A percentile compares a stretch with the other conserved stretches of the same genome.
Conservation (phyloP, 2,797 vertebrate genomes). For the Chanos chanos region DNA sequence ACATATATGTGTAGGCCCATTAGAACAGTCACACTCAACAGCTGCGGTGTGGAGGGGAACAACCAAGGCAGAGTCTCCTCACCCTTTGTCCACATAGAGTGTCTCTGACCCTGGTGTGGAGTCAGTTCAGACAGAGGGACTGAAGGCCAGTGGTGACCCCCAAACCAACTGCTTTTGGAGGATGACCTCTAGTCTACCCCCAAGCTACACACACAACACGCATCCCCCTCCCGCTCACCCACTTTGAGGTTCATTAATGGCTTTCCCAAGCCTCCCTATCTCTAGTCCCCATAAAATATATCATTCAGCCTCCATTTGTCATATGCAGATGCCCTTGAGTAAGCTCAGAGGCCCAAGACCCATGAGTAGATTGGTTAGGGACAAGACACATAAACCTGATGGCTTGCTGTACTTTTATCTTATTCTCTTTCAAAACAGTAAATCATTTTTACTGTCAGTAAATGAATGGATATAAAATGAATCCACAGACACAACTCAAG, state of each 20-base stretch:
- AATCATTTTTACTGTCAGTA: neutral
- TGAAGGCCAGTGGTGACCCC: constrained; percentile 28
- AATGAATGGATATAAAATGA: no score
- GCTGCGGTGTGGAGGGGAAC: constrained; percentile 62
- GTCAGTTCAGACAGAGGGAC: constrained; percentile 35
- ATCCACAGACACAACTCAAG: neutral
- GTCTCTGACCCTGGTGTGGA: constrained; percentile 56
- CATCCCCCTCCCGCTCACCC: constrained; percentile 40
- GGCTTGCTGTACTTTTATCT: neutral
- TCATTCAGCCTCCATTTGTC: constrained; percentile 60
- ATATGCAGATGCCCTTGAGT: constrained; percentile 66
- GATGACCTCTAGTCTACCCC: constrained; percentile 31
- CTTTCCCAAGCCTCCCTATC: constrained; percentile 41
- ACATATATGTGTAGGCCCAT: constrained; percentile 60
- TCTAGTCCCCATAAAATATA: constrained; percentile 59
- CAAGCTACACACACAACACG: constrained; percentile 10
- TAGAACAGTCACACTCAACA: constrained; percentile 70
- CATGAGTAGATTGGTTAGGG: constrained; percentile 1
- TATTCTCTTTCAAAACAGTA: neutral
- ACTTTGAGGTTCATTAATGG: constrained; percentile 49
- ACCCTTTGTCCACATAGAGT: constrained; percentile 56
- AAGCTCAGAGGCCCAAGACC: constrained; percentile 41
- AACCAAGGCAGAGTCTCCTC: constrained; percentile 57
- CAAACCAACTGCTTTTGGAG: constrained; percentile 31
- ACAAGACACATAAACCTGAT: neutral